Evolutionary conservation across 2,797 vertebrate genomes (phyloP).

Genomic region (Smutsia temminckii): DNA sequence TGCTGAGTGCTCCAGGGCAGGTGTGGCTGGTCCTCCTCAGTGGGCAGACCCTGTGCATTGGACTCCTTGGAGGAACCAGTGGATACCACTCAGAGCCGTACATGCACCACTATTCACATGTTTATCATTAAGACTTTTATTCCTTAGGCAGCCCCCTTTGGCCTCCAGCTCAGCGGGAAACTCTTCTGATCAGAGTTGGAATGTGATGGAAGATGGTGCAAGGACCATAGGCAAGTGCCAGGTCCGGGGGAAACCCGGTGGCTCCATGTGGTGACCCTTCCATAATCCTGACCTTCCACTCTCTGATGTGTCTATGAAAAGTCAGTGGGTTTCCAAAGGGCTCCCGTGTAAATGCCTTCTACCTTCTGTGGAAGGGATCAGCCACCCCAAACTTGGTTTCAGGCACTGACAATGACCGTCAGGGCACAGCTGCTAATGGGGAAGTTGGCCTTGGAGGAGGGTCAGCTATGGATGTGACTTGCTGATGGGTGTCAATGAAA

Average conservation of each 20-base stretch:
- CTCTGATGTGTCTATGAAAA: conserved; percentile 11
- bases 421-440: conserved; percentile 54
- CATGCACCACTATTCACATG: fast-evolving
- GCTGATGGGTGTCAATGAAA: conserved; percentile 64
- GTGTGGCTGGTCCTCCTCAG: neutral
- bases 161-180: conserved; percentile 30
- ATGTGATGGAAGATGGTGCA: conserved; percentile 1
- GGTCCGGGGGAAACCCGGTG: conserved; percentile 29
- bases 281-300: conserved; percentile 32
- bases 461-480: conserved; percentile 53
- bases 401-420: conserved; percentile 62
- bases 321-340: conserved; percentile 26
- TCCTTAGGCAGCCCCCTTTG: conserved; percentile 33
- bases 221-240: neutral
- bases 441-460: conserved; percentile 61
- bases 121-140: neutral
- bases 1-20: fast-evolving
- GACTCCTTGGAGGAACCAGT: neutral
- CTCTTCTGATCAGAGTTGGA: neutral
- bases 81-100: neutral
- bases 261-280: neutral
- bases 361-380: conserved; percentile 29
- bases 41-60: neutral
- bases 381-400: conserved; percentile 55
- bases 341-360: conserved; percentile 27